Evolutionary conservation across 2,888 invertebrate genomes (phyloP).

Genomic region (Sisyra nigra): DNA sequence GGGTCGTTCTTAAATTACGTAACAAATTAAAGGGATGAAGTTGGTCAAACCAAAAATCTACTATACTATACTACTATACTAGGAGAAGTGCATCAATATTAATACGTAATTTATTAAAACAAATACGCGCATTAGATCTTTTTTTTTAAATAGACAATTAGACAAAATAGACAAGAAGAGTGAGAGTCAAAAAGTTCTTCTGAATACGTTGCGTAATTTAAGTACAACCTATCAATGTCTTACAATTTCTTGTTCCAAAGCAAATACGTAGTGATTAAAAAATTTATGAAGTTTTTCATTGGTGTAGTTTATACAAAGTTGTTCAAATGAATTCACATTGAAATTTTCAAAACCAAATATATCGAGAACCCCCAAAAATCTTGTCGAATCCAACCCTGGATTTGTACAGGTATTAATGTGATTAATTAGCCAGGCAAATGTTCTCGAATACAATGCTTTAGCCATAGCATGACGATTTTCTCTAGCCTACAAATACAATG

Average conservation of each 20-base stretch:
- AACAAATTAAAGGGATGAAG: too few species aligned
- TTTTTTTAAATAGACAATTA: too few species aligned
- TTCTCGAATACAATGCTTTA: conserved; percentile 75
- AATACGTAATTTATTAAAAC: too few species aligned
- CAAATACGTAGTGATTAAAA: conserved; percentile 93
- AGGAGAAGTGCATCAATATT: too few species aligned
- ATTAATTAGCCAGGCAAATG: conserved; percentile 83
- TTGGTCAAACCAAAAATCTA: too few species aligned
- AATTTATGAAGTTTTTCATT: conserved; percentile 91
- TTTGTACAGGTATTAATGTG: conserved; percentile 86
- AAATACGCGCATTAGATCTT: too few species aligned
- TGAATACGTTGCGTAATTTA: conserved; percentile 3
- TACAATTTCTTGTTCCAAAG: conserved; percentile 84
- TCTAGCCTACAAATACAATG: conserved; percentile 41
- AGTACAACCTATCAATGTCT: conserved; percentile 33
- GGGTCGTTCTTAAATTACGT: too few species aligned
- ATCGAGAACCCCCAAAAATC: conserved; percentile 76
- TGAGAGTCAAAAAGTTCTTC: too few species aligned
- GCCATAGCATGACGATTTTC: conserved; percentile 91
- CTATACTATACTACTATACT: too few species aligned
- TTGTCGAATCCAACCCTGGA: conserved; percentile 63
- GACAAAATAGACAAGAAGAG: too few species aligned
- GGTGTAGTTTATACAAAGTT: conserved; percentile 85
- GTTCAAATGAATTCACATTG: conserved; percentile 77
- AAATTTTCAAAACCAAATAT: conserved; percentile 94